phyloP scores from a whole-genome alignment of 2,888 invertebrate species.

The Tipula lateralis region DNA sequence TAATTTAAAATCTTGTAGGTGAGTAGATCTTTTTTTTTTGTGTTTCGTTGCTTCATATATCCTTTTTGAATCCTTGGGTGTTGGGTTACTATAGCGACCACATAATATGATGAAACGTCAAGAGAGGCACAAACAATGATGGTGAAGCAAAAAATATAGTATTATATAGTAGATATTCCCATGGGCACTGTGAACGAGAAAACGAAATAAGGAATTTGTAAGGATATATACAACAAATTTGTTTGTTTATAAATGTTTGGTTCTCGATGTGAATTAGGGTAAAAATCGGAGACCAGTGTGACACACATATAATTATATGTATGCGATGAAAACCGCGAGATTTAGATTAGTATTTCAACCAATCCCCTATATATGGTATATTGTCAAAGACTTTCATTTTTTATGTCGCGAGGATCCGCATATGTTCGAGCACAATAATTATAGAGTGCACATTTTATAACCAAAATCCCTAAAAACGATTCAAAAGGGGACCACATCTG shows the following conservation, averaged over 20 bases:
- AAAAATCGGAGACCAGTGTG: neutral
- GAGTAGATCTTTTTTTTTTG: neutral
- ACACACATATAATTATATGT: too few species aligned
- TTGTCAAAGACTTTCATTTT: neutral
- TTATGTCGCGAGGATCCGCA: neutral
- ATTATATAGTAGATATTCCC: neutral
- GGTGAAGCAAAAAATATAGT: neutral
- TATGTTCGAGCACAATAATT: neutral
- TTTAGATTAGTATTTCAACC: neutral
- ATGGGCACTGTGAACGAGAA: neutral
- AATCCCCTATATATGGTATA: too few species aligned
- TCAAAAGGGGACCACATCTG: neutral
- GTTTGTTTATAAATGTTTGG: neutral
- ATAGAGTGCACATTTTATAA: neutral
- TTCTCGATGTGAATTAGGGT: neutral
- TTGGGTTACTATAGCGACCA: slow-evolving; percentile 24
- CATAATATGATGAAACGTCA: slow-evolving; percentile 24
- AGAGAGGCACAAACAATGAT: neutral
- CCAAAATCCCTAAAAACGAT: neutral
- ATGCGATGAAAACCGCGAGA: neutral
- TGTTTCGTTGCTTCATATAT: neutral
- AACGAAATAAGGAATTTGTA: neutral
- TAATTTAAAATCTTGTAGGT: neutral
- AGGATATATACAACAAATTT: slow-evolving; percentile 6
- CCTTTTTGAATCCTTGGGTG: neutral